Evolutionary conservation across 2,113 vertebrate species (phyloP).

Genomic region (Nothobranchius furzeri): DNA sequence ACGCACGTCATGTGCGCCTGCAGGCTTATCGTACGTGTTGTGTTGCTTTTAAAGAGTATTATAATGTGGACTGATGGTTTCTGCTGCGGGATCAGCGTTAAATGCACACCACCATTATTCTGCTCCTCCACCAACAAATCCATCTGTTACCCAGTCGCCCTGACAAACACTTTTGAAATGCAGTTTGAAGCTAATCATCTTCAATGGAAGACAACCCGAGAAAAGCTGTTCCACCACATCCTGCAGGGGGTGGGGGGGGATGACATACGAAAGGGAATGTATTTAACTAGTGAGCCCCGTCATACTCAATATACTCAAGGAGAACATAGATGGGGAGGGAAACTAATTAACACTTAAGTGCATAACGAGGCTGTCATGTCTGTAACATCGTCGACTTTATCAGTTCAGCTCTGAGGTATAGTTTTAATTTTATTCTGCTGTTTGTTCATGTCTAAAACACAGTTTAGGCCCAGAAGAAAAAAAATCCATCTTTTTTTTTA

Average conservation of each 20-base stretch:
- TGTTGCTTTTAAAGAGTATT: conserved; percentile 10
- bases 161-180: conserved; percentile 63
- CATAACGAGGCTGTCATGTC: conserved; percentile 60
- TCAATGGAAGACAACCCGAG: conserved; percentile 65
- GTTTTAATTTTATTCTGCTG: not conserved
- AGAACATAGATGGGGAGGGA: conserved; percentile 52
- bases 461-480: too few relatives aligned
- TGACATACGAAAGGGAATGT: conserved; percentile 62
- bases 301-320: conserved; percentile 58
- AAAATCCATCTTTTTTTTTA: not conserved
- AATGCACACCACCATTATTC: conserved; percentile 31
- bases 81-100: conserved; percentile 27
- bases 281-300: conserved; percentile 64
- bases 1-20: conserved; percentile 30
- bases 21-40: conserved; percentile 38
- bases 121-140: conserved; percentile 41
- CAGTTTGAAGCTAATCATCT: conserved; percentile 71
- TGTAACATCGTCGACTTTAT: conserved; percentile 46
- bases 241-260: conserved; percentile 53
- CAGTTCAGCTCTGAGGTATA: conserved; percentile 24
- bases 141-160: conserved; percentile 49
- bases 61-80: conserved; percentile 49
- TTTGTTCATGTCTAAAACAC: not conserved
- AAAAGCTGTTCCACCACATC: conserved; percentile 61
- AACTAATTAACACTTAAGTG: conserved; percentile 75